Evolutionary conservation across 2,797 vertebrate genomes (phyloP).

Genomic region (Tamandua tetradactyla): DNA sequence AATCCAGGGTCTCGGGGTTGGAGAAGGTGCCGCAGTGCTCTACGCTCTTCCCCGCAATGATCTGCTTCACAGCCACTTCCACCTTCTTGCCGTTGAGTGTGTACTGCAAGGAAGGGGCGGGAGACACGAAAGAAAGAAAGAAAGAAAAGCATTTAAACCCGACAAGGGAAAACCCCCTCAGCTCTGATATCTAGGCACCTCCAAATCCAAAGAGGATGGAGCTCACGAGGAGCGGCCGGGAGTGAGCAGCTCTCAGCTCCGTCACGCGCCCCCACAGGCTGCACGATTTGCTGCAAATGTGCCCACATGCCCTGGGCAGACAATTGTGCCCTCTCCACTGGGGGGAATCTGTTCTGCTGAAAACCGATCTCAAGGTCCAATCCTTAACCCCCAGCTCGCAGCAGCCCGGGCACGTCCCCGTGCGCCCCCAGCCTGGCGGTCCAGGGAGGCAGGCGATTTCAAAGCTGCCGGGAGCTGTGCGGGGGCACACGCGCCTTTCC

Average conservation of each 20-base stretch:
- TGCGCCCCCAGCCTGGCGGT: neutral
- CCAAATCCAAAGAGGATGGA: neutral
- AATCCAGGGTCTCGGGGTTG: constrained; percentile 94
- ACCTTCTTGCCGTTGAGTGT: constrained; percentile 98
- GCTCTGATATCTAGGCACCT: neutral
- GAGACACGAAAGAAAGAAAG: neutral
- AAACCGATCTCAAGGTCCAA: neutral
- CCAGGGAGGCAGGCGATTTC: neutral
- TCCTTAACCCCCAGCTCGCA: too few species aligned
- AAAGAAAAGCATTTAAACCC: neutral
- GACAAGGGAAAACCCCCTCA: accelerated
- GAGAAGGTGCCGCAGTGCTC: constrained; percentile 93
- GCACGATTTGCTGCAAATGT: too few species aligned
- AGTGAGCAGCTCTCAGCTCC: too few species aligned
- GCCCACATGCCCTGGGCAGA: neutral
- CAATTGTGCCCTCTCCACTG: neutral
- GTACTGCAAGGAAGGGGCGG: constrained; percentile 86
- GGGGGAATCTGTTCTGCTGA: neutral
- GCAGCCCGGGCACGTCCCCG: neutral
- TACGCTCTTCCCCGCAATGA: constrained; percentile 93
- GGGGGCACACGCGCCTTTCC: neutral
- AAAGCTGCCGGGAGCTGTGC: neutral
- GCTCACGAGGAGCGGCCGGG: neutral
- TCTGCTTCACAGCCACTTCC: constrained; percentile 96
- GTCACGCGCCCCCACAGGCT: neutral